Evolutionary conservation across 1,140 invertebrate species (phyloP), one percentile per base, ranked within the genome.

Genomic region (Papilio aristodemus): DNA sequence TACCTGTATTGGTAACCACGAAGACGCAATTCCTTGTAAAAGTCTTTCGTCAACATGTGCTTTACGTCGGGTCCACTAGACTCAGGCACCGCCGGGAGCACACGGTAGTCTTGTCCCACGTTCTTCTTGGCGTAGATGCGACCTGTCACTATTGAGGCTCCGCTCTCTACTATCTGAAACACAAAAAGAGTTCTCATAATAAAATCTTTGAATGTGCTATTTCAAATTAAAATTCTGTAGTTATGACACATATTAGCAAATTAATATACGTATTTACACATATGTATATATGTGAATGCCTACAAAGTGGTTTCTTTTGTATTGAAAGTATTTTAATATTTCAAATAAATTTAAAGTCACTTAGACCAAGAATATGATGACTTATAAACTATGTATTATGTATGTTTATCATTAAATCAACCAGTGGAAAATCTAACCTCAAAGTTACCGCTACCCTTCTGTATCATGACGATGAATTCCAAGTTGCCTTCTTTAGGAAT

Each of bases 1-100:
- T 80, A 93, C 92, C 93, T 94, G 89, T 99, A 99, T 71, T 99
- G 95, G 83, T 99, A 99, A 0, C 98, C 98, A 78, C 97, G 93
- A 0, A 99, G 92, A 78, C 95, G 93, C 0, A 99, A 87, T 87
- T 99, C 98, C 83, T 98, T 98, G 86, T 99, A 99, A 63, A 99
- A 94, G 83, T 99, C 98, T 63, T 94, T 94, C 0, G 91, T 92
- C 0, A 92, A 92, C 63, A 95, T 7, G 82, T 92, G 11, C 86
- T 92, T 79, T 87, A 92, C 75, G 75, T 90, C 68, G 70, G 93
- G 85, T 71, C 93, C 87, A 2, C 75, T 84, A 5, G 85, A 71
- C 69, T 93, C 90, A 7, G 93, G 74, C 13, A 83, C 72, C 25
- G 81, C 71, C 14, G 78, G 86, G n/a, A 86, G 89, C 64, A 81